phyloP scores from a whole-genome alignment of 2,888 invertebrate species.

The Polydesmus complanatus region DNA sequence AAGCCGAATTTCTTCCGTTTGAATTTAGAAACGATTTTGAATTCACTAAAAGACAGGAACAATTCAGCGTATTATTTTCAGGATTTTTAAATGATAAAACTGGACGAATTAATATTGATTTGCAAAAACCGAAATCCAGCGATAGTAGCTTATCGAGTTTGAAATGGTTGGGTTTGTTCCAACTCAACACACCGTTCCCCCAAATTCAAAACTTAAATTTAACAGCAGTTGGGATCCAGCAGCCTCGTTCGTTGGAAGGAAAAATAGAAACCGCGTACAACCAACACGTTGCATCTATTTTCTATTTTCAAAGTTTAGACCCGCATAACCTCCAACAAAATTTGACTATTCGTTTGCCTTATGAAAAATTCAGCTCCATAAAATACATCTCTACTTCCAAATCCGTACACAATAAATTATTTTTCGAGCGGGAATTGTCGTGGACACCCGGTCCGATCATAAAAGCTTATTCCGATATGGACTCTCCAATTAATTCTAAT shows the following conservation, averaged over 20 bases:
- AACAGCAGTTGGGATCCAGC: no score
- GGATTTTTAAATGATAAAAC: neutral
- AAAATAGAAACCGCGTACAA: no score
- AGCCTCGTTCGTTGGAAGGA: no score
- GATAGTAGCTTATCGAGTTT: no score
- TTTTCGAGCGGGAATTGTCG: neutral
- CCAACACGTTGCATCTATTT: no score
- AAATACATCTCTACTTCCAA: no score
- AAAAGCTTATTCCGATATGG: neutral
- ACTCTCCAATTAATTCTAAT: neutral
- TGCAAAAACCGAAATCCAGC: neutral
- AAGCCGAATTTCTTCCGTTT: neutral
- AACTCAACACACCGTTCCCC: constrained; percentile 3
- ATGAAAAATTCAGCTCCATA: no score
- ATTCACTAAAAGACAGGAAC: neutral
- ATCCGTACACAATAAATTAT: no score
- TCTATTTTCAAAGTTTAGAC: no score
- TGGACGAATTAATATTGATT: neutral
- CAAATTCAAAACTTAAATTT: neutral
- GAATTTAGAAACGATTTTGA: neutral
- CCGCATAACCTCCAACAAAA: no score
- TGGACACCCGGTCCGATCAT: neutral
- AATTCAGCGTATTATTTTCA: neutral
- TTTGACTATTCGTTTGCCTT: no score
- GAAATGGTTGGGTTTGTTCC: neutral